Conservation (phyloP, 2,113 vertebrate species). For the Charina bottae region DNA sequence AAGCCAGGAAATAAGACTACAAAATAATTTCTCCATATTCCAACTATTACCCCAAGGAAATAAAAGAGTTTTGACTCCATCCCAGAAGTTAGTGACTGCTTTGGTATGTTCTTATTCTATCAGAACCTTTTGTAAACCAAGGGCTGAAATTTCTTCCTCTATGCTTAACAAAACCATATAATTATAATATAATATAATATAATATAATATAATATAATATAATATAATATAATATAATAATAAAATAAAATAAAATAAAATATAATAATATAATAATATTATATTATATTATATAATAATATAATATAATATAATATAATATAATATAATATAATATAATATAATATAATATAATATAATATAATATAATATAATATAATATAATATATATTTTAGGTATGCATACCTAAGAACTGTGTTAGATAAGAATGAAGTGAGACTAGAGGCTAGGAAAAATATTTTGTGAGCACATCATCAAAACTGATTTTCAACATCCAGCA, state of each 20-base stretch:
- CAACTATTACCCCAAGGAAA: background rate
- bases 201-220: no score
- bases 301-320: no score
- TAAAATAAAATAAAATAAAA: no score
- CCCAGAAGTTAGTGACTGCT: background rate
- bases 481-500: background rate
- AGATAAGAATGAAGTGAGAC: background rate
- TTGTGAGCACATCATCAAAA: background rate
- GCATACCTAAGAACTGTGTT: no score
- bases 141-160: background rate
- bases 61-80: background rate
- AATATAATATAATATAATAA: no score
- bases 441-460: background rate
- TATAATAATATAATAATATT: no score
- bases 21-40: background rate
- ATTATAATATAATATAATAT: no score
- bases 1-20: background rate
- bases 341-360: no score
- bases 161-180: background rate
- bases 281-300: no score
- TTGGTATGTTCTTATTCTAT: background rate
- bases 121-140: background rate
- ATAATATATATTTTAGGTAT: no score
- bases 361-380: no score
- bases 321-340: no score